phyloP scores from a whole-genome alignment of 2,888 invertebrate genomes.

The Torymus texanus region DNA sequence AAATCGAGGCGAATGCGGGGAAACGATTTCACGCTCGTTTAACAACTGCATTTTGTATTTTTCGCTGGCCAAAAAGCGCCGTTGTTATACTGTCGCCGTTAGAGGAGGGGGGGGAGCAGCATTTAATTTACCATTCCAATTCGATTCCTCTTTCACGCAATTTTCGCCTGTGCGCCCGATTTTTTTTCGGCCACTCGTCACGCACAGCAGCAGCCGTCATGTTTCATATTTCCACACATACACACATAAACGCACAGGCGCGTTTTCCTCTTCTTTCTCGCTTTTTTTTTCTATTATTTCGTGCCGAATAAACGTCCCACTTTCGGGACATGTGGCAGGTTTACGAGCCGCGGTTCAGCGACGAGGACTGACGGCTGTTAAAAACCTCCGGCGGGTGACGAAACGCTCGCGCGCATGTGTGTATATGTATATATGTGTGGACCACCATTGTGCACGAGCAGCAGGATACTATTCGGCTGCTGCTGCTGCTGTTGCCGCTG shows the following conservation, averaged over 20 bases:
- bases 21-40: slow-evolving; percentile 37
- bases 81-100: neutral
- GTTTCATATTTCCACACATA: slow-evolving; percentile 27
- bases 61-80: slow-evolving; percentile 23
- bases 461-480: slow-evolving; percentile 7
- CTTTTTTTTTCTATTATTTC: slow-evolving; percentile 37
- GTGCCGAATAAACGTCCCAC: slow-evolving; percentile 59
- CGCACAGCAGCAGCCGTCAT: neutral
- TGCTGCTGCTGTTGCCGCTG: slow-evolving; percentile 22
- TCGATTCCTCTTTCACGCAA: slow-evolving; percentile 36
- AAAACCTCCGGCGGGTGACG: slow-evolving; percentile 60
- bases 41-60: slow-evolving; percentile 45
- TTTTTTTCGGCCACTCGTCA: slow-evolving; percentile 37
- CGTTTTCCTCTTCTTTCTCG: slow-evolving; percentile 6
- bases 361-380: slow-evolving; percentile 58
- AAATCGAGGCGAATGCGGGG: neutral
- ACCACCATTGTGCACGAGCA: slow-evolving; percentile 30
- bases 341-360: slow-evolving; percentile 34
- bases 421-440: slow-evolving; percentile 10
- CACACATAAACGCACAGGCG: neutral
- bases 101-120: neutral
- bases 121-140: slow-evolving; percentile 44
- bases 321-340: slow-evolving; percentile 63
- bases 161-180: slow-evolving; percentile 14
- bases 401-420: slow-evolving; percentile 52